Evolutionary conservation across 2,797 vertebrate genomes (phyloP).

Genomic region (Bradypus variegatus): DNA sequence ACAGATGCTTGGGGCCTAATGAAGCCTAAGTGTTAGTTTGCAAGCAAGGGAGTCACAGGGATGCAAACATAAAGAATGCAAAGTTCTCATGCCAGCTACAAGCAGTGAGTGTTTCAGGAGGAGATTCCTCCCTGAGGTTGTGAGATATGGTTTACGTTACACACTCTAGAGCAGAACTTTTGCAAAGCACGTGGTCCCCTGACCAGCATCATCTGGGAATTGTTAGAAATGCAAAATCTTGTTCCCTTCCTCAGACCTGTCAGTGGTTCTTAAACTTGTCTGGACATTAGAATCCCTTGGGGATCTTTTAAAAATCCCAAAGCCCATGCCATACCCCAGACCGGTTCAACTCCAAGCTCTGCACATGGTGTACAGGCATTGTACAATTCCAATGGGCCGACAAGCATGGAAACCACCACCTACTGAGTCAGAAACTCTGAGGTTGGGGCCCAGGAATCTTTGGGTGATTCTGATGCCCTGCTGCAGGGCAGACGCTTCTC

Average conservation of each 20-base stretch:
- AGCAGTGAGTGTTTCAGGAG: too few relatives aligned
- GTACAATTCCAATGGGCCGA: not conserved
- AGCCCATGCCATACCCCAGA: not conserved
- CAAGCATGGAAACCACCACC: not conserved
- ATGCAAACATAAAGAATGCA: too few relatives aligned
- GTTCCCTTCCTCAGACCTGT: not conserved
- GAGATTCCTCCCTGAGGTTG: too few relatives aligned
- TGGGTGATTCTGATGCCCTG: too few relatives aligned
- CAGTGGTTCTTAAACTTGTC: not conserved
- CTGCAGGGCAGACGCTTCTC: not conserved
- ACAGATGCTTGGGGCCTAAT: too few relatives aligned
- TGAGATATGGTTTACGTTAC: too few relatives aligned
- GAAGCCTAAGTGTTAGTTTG: too few relatives aligned
- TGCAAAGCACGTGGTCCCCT: not conserved
- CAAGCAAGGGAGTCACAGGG: too few relatives aligned
- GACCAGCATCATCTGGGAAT: not conserved
- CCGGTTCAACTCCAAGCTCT: not conserved
- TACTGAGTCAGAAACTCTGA: not conserved
- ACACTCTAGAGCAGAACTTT: too few relatives aligned
- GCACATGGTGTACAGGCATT: not conserved
- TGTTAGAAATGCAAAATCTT: not conserved
- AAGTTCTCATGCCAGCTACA: too few relatives aligned
- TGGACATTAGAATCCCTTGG: not conserved
- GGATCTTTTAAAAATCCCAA: not conserved
- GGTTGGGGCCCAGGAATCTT: not conserved